phyloP scores from a whole-genome alignment of 2,888 invertebrate genomes.

The Drosophila nigritarsus region DNA sequence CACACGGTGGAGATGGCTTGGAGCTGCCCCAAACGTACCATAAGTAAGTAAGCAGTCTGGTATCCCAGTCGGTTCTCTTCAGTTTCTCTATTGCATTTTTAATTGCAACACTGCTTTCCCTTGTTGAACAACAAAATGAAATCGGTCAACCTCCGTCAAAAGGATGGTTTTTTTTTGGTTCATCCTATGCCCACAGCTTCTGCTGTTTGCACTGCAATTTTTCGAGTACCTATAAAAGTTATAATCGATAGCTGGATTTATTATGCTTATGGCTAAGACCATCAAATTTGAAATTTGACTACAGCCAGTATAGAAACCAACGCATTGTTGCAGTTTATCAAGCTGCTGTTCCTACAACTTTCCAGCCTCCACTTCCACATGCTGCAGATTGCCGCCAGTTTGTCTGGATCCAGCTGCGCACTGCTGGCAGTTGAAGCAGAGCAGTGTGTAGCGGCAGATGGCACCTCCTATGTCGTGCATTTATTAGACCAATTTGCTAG shows the following conservation, averaged over 20 bases:
- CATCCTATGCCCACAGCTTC: conserved; percentile 53
- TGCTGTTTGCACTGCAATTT: conserved; percentile 32
- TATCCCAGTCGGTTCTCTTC: conserved; percentile 36
- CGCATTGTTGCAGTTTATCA: conserved; percentile 9
- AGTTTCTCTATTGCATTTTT: conserved; percentile 19
- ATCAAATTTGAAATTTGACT: conserved; percentile 64
- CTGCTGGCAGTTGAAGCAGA: conserved; percentile 29
- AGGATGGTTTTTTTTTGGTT: conserved; percentile 10
- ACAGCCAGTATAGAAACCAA: conserved; percentile 16
- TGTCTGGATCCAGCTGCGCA: conserved; percentile 56
- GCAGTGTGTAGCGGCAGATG: neutral
- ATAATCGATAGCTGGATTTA: conserved; percentile 52
- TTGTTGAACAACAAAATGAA: conserved; percentile 23
- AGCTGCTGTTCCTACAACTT: conserved; percentile 1
- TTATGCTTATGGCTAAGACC: conserved; percentile 44
- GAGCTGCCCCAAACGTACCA: conserved; percentile 30
- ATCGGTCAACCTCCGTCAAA: conserved; percentile 10
- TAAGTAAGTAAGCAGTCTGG: conserved; percentile 34
- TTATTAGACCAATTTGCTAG: conserved; percentile 41
- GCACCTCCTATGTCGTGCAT: conserved; percentile 8
- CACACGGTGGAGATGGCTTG: conserved; percentile 1
- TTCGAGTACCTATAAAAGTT: conserved; percentile 37
- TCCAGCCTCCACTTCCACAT: neutral
- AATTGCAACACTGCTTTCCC: conserved; percentile 35
- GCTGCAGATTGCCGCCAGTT: conserved; percentile 33